Percentiles rank a stretch among this genome's conserved stretches.
phyloP scores from a whole-genome alignment of 2,888 invertebrate genomes.

The Colostygia pectinataria region DNA sequence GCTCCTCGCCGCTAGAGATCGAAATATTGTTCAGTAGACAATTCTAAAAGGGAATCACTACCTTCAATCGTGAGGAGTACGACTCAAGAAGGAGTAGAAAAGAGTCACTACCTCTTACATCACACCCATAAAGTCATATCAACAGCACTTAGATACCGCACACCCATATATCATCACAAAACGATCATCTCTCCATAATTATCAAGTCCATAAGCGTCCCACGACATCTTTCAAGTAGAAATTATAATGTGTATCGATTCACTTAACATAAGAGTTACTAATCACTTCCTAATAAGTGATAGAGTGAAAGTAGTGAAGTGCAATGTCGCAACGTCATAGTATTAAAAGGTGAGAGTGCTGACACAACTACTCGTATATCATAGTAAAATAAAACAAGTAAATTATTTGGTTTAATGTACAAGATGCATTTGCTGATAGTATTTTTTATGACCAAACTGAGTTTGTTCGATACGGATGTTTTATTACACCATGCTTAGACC shows the following conservation, averaged over 20 bases:
- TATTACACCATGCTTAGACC: no score
- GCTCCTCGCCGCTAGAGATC: no score
- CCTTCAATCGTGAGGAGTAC: no score
- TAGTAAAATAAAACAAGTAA: background rate
- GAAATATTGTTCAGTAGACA: no score
- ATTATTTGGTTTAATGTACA: no score
- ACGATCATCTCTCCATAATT: conserved; percentile 13
- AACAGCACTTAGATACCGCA: conserved; percentile 1
- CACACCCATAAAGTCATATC: conserved; percentile 3
- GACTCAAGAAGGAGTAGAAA: no score
- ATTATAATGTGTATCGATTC: conserved; percentile 23
- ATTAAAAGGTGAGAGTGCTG: conserved; percentile 25
- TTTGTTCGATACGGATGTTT: no score
- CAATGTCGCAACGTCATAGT: conserved; percentile 40
- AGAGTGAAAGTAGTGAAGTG: conserved; percentile 52
- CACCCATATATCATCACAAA: conserved; percentile 16
- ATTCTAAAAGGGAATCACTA: no score
- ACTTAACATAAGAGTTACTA: conserved; percentile 29
- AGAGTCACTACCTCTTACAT: no score
- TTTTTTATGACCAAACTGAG: no score
- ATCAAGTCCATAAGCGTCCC: conserved; percentile 22
- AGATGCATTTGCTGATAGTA: no score
- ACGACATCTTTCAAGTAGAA: conserved; percentile 16
- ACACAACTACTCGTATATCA: no score
- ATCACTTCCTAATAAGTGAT: conserved; percentile 57